Evolutionary conservation across 2,797 vertebrate genomes (phyloP), one percentile per base, ranked within the genome.

Genomic region (Myiotriccus ornatus): DNA sequence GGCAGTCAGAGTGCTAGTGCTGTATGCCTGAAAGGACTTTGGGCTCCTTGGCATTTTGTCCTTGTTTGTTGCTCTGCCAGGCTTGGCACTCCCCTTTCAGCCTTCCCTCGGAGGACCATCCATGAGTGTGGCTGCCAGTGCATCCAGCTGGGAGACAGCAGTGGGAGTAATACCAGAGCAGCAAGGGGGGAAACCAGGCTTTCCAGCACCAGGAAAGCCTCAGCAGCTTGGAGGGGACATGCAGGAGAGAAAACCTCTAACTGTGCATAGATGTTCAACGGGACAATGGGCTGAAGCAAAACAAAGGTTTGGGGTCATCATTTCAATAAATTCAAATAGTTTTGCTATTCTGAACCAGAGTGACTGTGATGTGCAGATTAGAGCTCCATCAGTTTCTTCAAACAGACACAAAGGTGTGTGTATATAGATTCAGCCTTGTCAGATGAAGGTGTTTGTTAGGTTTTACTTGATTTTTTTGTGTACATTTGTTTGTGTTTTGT

Each of bases 81-180:
- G 55, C 46, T 60, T 71, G 82, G 53, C 57, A 75, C 27, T 67
- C 15, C 19, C 69, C 34, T 56, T 76, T 70, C 79, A 92, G 43
- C 23, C 55, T 47, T 57, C 47, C 17, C 18, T 74, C 6, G 22
- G 6, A 64, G 14, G 4, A 87, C 22, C 27, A 34, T 59, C 49
- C 52, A 14, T 1, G 3, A 60, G 32, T 16, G 41, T 0, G 0
- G 25, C 46, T 85, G 34, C 37, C 87, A 56, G 46, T 1, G 0
- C 6, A 1, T 23, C 24, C 1, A 3, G 24, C 67, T 64, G 59
- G 76, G 30, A 80, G 34, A 25, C 43, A 67, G 73, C 59, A 49
- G 47, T 0, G 0, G 57, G 55, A 78, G 28, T 53, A 50, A n/a
- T 4, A 50, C 32, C 44, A 63, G 53, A 57, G 23, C 37, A 64